Percentiles rank a stretch among this genome's conserved stretches.
These are phyloP conservation scores for Temnothorax unifasciatus DNA, from an alignment of 2,888 invertebrate species.

Conservation along the genomic window DNA sequence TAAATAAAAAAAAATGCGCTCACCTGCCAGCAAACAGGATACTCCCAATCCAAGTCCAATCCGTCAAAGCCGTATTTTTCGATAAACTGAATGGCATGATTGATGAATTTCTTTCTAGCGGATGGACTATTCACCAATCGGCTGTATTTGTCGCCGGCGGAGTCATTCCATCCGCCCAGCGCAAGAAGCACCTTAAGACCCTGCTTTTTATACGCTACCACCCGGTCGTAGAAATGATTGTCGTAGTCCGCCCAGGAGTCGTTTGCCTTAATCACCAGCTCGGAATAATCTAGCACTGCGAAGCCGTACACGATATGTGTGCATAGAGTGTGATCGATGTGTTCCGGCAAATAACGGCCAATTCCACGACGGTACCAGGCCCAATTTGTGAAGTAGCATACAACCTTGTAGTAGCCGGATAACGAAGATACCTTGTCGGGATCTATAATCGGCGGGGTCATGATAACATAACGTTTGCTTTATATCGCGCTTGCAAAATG, in stretches of 20 bases:
- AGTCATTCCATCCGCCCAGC: conserved; percentile 98
- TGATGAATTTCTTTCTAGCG: conserved; percentile 91
- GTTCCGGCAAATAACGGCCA: conserved; percentile 94
- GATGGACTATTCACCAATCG: conserved; percentile 92
- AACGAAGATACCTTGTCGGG: conserved; percentile 86
- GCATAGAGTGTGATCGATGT: conserved; percentile 95
- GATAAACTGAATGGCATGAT: conserved; percentile 92
- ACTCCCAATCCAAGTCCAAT: conserved; percentile 98
- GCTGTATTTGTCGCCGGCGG: conserved; percentile 96
- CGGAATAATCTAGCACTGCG: conserved; percentile 94
- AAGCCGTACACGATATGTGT: conserved; percentile 98
- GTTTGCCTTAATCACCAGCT: conserved; percentile 92
- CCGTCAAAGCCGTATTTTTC: conserved; percentile 95
- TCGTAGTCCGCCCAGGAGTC: conserved; percentile 97
- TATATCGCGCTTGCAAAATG: too few relatives aligned
- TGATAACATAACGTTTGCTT: too few relatives aligned
- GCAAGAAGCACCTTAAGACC: conserved; percentile 95
- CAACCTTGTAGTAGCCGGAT: conserved; percentile 92
- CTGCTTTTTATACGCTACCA: conserved; percentile 92
- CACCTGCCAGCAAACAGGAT: conserved; percentile 96
- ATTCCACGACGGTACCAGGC: conserved; percentile 95
- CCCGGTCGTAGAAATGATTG: conserved; percentile 95
- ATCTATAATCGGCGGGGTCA: conserved; percentile 81
- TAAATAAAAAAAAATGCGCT: conserved; percentile 1
- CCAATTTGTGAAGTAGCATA: conserved; percentile 98